Conservation (phyloP, 2,113 vertebrate species). For the Pandion haliaetus region DNA sequence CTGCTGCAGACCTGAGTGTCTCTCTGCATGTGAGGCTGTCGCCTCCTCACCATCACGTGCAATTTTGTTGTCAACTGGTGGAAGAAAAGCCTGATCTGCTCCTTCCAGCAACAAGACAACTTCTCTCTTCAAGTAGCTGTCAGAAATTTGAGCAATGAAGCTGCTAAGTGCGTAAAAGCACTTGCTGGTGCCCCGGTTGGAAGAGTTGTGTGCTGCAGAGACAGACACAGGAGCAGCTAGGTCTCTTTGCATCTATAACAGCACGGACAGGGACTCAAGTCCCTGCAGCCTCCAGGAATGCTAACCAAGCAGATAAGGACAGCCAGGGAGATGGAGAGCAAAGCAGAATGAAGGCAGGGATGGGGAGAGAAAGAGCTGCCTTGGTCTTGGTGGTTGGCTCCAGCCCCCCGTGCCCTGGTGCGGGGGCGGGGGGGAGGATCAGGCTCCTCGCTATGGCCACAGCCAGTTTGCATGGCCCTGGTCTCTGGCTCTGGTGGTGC, state of each 20-base stretch:
- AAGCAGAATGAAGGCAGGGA: not conserved
- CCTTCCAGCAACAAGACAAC: not conserved
- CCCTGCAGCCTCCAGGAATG: not conserved
- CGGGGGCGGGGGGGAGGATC: too few species aligned
- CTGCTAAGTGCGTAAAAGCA: not conserved
- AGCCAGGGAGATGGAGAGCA: not conserved
- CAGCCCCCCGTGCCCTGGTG: accelerated
- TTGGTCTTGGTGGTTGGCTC: not conserved
- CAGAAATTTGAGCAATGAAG: not conserved
- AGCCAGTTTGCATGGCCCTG: not conserved
- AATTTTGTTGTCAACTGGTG: not conserved
- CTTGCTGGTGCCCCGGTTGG: not conserved
- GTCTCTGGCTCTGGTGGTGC: not conserved
- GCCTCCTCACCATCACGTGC: not conserved
- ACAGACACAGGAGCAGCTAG: not conserved
- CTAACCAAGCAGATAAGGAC: not conserved
- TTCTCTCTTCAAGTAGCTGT: not conserved
- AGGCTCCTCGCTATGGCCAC: not conserved
- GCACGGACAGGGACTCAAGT: not conserved
- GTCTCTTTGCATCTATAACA: not conserved
- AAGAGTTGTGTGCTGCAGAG: not conserved
- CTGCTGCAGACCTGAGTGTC: not conserved
- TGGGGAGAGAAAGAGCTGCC: not conserved
- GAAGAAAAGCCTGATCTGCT: not conserved
- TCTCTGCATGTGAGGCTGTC: not conserved